phyloP scores from a whole-genome alignment of 1,140 invertebrate genomes.

The Drosophila watanabei region DNA sequence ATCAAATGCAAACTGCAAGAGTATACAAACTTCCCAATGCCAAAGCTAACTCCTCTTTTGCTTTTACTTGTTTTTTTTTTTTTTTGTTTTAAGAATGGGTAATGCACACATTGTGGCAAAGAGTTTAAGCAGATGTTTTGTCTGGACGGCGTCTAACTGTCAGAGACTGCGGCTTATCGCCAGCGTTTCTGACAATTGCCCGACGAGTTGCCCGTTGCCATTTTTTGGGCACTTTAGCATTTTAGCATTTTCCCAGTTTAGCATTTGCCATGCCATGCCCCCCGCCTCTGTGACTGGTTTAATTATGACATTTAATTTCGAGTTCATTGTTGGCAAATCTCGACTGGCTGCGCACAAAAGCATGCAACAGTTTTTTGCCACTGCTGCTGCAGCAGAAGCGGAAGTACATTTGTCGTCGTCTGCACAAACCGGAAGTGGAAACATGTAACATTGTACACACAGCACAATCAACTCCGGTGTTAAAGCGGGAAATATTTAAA shows the following conservation, averaged over 20 bases:
- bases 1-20: background rate
- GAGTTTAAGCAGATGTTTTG: constrained; percentile 68
- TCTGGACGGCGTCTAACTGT: constrained; percentile 59
- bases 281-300: constrained; percentile 34
- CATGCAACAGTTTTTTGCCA: constrained; percentile 69
- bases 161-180: constrained; percentile 58
- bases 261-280: background rate
- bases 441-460: constrained; percentile 31
- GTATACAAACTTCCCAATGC: background rate
- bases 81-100: background rate
- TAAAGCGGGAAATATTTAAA: constrained; percentile 8
- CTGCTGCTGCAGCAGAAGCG: constrained; percentile 8
- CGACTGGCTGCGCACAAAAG: constrained; percentile 34
- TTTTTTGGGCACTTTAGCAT: constrained; percentile 25
- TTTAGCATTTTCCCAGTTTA: constrained; percentile 8
- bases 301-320: constrained; percentile 73
- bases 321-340: constrained; percentile 55
- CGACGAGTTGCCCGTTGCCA: constrained; percentile 33
- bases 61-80: background rate
- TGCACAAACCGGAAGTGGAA: constrained; percentile 54
- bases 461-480: constrained; percentile 13
- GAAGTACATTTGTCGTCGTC: constrained; percentile 41
- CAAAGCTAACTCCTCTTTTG: background rate
- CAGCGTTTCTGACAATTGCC: constrained; percentile 51
- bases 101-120: constrained; percentile 59